phyloP scores from a whole-genome alignment of 2,888 invertebrate genomes.

The Cabera pusaria region DNA sequence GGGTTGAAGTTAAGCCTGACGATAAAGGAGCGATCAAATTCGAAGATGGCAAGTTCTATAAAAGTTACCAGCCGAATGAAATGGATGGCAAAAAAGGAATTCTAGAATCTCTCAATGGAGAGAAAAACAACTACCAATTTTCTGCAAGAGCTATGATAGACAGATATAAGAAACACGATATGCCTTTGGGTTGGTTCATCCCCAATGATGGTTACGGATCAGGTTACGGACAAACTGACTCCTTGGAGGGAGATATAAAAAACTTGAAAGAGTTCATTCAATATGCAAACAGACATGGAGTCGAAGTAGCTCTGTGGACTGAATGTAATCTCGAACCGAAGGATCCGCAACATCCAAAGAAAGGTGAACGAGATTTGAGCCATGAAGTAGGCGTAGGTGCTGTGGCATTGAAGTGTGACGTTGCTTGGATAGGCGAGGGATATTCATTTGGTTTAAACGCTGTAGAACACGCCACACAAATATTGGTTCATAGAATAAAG shows the following conservation, averaged over 20 bases:
- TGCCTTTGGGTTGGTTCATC: conserved; percentile 74
- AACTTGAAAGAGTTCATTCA: conserved; percentile 63
- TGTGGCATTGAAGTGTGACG: conserved; percentile 73
- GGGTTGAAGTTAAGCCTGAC: conserved; percentile 59
- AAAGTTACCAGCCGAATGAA: conserved; percentile 60
- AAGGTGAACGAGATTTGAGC: conserved; percentile 69
- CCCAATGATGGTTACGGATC: conserved; percentile 76
- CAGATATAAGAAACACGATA: conserved; percentile 63
- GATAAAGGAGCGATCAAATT: conserved; percentile 56
- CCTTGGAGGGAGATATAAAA: conserved; percentile 65
- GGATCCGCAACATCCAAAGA: conserved; percentile 64
- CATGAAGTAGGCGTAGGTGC: conserved; percentile 65
- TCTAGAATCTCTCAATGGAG: conserved; percentile 72
- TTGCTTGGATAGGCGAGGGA: conserved; percentile 72
- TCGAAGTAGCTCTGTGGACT: conserved; percentile 72
- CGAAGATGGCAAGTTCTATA: conserved; percentile 72
- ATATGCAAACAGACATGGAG: conserved; percentile 59
- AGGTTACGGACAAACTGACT: conserved; percentile 72
- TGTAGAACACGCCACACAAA: conserved; percentile 59
- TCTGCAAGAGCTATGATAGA: conserved; percentile 76
- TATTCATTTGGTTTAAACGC: conserved; percentile 71
- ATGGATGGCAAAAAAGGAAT: conserved; percentile 58
- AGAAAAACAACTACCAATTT: conserved; percentile 72
- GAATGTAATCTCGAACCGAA: conserved; percentile 66
- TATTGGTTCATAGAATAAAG: conserved; percentile 52